Percentiles rank a stretch among this genome's conserved stretches.
phyloP scores from a whole-genome alignment of 2,113 vertebrate genomes.

The Narcine bancroftii region DNA sequence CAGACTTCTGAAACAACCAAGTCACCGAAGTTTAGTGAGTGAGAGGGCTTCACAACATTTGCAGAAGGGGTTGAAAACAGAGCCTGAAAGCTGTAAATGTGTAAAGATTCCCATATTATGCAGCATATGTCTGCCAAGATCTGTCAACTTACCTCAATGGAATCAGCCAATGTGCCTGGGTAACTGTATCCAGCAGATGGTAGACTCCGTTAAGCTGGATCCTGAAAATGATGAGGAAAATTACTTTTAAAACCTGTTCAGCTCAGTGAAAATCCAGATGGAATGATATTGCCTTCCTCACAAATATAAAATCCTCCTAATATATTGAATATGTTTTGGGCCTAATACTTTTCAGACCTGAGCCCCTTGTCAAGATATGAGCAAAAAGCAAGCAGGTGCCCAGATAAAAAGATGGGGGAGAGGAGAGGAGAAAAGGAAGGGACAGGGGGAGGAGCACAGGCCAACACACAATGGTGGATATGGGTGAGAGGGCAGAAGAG shows the following conservation, averaged over 20 bases:
- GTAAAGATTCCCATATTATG: conserved; percentile 13
- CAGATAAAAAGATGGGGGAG: too few relatives aligned
- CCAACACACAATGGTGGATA: too few relatives aligned
- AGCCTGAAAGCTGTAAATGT: neutral
- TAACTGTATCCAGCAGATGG: conserved; percentile 27
- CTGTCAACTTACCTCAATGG: neutral
- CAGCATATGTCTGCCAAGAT: neutral
- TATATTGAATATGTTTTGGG: too few relatives aligned
- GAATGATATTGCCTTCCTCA: neutral
- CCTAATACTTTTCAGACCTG: too few relatives aligned
- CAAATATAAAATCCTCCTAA: neutral
- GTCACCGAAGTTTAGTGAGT: too few relatives aligned
- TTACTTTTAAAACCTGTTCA: conserved; percentile 11
- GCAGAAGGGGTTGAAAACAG: neutral
- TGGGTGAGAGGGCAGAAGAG: too few relatives aligned
- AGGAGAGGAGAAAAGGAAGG: too few relatives aligned
- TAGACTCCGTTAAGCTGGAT: conserved; percentile 22
- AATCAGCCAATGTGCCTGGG: neutral
- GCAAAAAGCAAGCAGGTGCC: too few relatives aligned
- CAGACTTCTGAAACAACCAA: neutral
- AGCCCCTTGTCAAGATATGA: too few relatives aligned
- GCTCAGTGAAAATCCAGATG: neutral
- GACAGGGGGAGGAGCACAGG: too few relatives aligned
- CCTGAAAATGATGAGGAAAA: neutral
- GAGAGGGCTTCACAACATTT: neutral